Base-by-base conservation (phyloP, 2,888 invertebrate species). In the Trissolcus japonicus region DNA sequence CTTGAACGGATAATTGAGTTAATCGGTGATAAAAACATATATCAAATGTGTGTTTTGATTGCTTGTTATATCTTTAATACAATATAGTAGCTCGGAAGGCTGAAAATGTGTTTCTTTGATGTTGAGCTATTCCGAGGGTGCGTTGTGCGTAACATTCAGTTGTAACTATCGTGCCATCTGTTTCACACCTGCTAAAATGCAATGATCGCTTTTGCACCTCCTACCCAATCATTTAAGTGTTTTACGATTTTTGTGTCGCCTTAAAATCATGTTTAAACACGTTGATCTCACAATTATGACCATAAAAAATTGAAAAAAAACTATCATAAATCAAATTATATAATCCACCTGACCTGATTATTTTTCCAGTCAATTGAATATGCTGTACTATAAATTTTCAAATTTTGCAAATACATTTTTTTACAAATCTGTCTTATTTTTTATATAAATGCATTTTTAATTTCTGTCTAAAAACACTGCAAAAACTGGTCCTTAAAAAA, bases 141-240 rank as follows among this genome's bases (percentile, higher is more conserved):
- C 57, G 57, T 65, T 72, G 40, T 55, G 43, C 50, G 53, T 66
- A 46, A 69, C 68, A 77, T 76, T 79, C 69, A 61, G 66, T 71
- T 66, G 65, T 71, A 66, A 76, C 77, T 59, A 77, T 72, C 55
- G 65, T 62, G 71, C 86, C 88, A 88, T 87, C 88, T 88, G 88
- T 86, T 88, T 87, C 82, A 85, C 88, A 88, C 87, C 88, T 88
- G 88, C 87, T 83, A 84, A 83, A 80, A 75, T 53, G 72, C 76
- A 66, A 80, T 80, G 78, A 80, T 80, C 78, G 67, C 73, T 73
- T 80, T 80, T 76, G 73, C 79, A 80, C 79, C 79, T 80, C 79
- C 78, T 80, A 78, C 79, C 53, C 67, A 75, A 76, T 69, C 78
- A 63, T 78, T 78, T 78, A 75, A 60, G 61, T 59, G 50, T 75